A percentile compares a stretch with the other conserved stretches of the same genome.
Evolutionary conservation across 2,113 vertebrate species (phyloP).

Genomic region (Psephotus haematonotus): DNA sequence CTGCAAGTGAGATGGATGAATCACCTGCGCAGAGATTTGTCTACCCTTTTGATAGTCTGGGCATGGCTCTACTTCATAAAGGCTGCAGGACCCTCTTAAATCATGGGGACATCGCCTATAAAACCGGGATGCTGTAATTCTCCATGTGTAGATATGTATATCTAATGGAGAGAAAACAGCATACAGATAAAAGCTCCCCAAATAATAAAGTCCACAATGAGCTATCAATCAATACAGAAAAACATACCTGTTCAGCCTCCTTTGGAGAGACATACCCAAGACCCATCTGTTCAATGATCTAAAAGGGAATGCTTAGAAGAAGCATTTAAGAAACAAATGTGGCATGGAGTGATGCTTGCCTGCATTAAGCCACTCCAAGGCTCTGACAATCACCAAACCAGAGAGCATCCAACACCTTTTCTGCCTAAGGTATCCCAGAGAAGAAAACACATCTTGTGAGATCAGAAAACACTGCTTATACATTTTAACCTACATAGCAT

Average conservation of each 20-base stretch:
- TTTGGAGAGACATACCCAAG: background rate
- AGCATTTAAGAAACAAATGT: slow-evolving; percentile 1
- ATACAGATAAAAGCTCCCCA: background rate
- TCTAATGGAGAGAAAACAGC: background rate
- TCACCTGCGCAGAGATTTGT: background rate
- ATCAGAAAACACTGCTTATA: background rate
- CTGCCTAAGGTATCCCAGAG: background rate
- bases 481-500: background rate
- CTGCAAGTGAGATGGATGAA: background rate
- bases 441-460: background rate
- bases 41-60: background rate
- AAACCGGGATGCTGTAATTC: background rate
- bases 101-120: background rate
- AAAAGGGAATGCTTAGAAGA: background rate
- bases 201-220: background rate
- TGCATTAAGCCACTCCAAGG: background rate
- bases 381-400: background rate
- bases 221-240: background rate
- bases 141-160: background rate
- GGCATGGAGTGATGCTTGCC: background rate
- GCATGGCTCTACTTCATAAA: background rate
- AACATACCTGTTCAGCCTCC: background rate
- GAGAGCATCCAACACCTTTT: background rate
- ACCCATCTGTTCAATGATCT: background rate
- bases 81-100: background rate